Percentiles rank a stretch among this genome's conserved stretches.
These are phyloP conservation scores for Trachelipus rathkii DNA, from an alignment of 1,140 invertebrate species.

Conservation along the genomic window DNA sequence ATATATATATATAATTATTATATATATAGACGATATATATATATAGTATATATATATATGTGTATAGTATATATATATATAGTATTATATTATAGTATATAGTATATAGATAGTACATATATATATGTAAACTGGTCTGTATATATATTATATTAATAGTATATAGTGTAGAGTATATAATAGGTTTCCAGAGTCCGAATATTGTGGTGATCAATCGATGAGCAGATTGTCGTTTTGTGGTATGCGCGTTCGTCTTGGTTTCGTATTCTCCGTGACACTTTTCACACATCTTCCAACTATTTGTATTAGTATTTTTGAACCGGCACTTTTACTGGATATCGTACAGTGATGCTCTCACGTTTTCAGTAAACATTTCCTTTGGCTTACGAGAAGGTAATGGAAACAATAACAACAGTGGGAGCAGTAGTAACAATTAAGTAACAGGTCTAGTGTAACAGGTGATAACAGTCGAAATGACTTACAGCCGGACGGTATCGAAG, in stretches of 20 bases:
- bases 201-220: background rate
- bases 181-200: background rate
- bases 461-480: too few relatives aligned
- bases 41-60: too few relatives aligned
- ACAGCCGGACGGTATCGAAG: too few relatives aligned
- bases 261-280: background rate
- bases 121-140: too few relatives aligned
- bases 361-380: background rate
- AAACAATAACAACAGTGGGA: background rate
- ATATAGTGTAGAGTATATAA: too few relatives aligned
- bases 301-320: background rate
- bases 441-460: background rate
- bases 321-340: background rate
- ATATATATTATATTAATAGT: too few relatives aligned
- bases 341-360: background rate
- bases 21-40: too few relatives aligned
- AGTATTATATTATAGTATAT: too few relatives aligned
- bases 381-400: background rate
- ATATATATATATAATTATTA: too few relatives aligned
- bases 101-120: too few relatives aligned
- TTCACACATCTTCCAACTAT: background rate
- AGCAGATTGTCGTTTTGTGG: conserved; percentile 11
- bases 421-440: background rate
- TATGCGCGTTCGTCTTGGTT: background rate
- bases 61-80: too few relatives aligned